These are phyloP conservation scores for Melanotaenia trifasciata DNA, from an alignment of 2,797 vertebrate genomes.

Conservation along the genomic window DNA sequence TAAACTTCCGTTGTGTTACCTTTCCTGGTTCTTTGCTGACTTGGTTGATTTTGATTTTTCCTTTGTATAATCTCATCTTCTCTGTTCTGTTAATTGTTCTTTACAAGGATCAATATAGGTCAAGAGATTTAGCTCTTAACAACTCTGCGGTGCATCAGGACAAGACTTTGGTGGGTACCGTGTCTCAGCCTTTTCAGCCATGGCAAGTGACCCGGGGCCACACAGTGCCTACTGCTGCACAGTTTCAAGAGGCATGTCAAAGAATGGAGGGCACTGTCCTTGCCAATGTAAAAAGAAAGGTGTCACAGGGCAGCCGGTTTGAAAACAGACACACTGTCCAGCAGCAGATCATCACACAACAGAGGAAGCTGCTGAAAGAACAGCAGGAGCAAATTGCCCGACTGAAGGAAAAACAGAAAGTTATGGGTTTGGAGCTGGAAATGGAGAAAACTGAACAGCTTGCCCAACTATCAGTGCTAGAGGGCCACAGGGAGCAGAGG, in stretches of 20 bases:
- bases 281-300: conserved; percentile 30
- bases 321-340: conserved; percentile 83
- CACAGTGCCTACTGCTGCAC: conserved; percentile 55
- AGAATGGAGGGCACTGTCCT: conserved; percentile 7
- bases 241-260: conserved; percentile 58
- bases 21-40: conserved; percentile 2
- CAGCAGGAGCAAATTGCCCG: conserved; percentile 87
- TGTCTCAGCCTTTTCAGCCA: conserved; percentile 60
- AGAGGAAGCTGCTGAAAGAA: conserved; percentile 88
- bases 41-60: background rate
- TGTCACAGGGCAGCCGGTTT: conserved; percentile 66
- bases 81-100: conserved; percentile 15
- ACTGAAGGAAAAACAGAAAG: conserved; percentile 84
- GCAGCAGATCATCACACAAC: conserved; percentile 87
- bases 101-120: conserved; percentile 32
- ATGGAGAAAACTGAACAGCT: conserved; percentile 50
- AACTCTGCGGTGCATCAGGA: conserved; percentile 28
- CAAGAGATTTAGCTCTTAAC: conserved; percentile 8
- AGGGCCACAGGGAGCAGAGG: conserved; percentile 49
- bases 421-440: conserved; percentile 75
- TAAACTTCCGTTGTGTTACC: background rate
- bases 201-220: conserved; percentile 82
- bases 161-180: conserved; percentile 1
- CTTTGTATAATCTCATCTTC: conserved; percentile 2
- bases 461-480: conserved; percentile 17